These are phyloP conservation scores for Eristalis arbustorum DNA, from an alignment of 2,888 invertebrate species.

Conservation along the genomic window DNA sequence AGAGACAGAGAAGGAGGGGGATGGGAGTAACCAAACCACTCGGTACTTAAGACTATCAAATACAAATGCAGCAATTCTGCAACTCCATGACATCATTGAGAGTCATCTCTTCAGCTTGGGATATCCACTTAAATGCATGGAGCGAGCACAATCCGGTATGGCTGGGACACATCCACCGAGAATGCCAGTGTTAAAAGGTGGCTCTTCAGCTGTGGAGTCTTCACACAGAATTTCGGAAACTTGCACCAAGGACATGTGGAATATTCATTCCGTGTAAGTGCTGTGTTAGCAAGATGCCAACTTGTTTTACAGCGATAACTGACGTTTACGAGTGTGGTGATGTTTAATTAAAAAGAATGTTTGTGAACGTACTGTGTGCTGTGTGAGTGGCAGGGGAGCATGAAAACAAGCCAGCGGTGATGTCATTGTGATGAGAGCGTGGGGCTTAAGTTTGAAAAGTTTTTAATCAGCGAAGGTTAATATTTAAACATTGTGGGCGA, in stretches of 20 bases:
- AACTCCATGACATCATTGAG: background rate
- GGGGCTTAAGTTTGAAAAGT: background rate
- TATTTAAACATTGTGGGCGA: background rate
- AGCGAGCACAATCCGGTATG: background rate
- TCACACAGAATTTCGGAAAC: background rate
- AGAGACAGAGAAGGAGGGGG: background rate
- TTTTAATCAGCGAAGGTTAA: background rate
- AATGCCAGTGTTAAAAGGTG: background rate
- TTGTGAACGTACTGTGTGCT: background rate
- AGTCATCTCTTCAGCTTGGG: background rate
- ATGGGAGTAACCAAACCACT: background rate
- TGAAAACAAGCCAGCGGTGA: background rate
- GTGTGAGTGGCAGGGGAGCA: background rate
- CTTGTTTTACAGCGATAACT: background rate
- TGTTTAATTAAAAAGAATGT: background rate
- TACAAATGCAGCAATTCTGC: conserved; percentile 17
- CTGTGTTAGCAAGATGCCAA: background rate
- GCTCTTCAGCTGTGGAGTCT: background rate
- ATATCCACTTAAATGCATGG: conserved; percentile 6
- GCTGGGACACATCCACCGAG: background rate
- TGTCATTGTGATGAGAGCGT: background rate
- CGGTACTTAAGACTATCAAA: conserved; percentile 24
- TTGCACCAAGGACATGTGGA: background rate
- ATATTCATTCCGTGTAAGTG: background rate
- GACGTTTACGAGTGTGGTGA: background rate